phyloP scores from a whole-genome alignment of 2,113 vertebrate species.

The Calyptomena viridis region DNA sequence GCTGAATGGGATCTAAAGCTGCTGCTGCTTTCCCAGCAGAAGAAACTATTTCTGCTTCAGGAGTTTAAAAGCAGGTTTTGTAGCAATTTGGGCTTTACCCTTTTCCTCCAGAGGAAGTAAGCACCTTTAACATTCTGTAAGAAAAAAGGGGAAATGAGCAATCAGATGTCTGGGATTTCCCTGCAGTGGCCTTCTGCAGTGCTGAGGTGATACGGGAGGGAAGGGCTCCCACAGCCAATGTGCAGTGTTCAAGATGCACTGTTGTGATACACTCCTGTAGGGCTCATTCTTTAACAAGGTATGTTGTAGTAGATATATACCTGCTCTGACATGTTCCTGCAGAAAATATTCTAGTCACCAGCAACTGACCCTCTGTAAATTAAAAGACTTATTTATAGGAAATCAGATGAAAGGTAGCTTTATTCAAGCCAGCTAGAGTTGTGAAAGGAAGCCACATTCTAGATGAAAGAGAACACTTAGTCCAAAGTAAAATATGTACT shows the following conservation, averaged over 20 bases:
- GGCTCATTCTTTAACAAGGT: not conserved
- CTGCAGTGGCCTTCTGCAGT: not conserved
- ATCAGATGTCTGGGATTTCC: not conserved
- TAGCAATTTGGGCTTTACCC: not conserved
- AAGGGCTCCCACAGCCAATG: not conserved
- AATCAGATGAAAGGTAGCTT: conserved; percentile 55
- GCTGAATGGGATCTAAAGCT: not conserved
- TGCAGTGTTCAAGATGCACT: not conserved
- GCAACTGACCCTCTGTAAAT: conserved; percentile 5
- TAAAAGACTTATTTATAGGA: conserved; percentile 37
- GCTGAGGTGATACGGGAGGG: not conserved
- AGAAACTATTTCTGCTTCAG: not conserved
- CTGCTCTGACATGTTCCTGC: not conserved
- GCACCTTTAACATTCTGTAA: not conserved
- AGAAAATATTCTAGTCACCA: conserved; percentile 5
- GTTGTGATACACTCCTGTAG: not conserved
- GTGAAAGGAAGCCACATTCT: conserved; percentile 33
- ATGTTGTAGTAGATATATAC: not conserved
- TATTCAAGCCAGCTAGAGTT: conserved; percentile 37
- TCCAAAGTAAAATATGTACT: conserved; percentile 39
- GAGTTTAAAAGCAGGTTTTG: not conserved
- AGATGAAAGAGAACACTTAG: conserved; percentile 28
- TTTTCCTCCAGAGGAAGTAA: not conserved
- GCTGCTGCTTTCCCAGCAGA: not conserved
- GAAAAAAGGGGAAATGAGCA: not conserved